A percentile compares a stretch with the other conserved stretches of the same genome.
These are phyloP conservation scores for Octonoba sinensis DNA, from an alignment of 2,888 invertebrate species.

Conservation along the genomic window DNA sequence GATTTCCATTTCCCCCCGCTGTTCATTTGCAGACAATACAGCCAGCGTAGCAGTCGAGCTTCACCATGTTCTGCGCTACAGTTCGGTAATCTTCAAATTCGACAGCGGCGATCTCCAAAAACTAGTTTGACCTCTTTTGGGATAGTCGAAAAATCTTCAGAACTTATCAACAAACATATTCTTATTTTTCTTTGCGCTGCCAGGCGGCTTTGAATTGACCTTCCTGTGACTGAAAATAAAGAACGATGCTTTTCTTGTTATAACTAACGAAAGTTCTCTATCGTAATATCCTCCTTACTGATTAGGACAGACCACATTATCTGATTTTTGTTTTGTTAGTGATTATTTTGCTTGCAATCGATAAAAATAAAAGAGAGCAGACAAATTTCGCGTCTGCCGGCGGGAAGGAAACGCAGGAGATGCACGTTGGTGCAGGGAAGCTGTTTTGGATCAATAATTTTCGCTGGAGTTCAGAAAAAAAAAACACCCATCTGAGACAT, in stretches of 20 bases:
- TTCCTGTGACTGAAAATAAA: background rate
- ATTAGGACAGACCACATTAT: background rate
- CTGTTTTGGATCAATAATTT: too few species aligned
- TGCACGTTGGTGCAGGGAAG: too few species aligned
- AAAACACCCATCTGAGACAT: too few species aligned
- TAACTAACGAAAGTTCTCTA: background rate
- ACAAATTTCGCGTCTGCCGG: conserved; percentile 68
- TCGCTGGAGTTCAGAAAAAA: too few species aligned
- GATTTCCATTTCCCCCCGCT: too few species aligned
- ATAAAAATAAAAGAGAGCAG: conserved; percentile 1
- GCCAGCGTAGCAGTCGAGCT: too few species aligned
- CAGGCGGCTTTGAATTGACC: background rate
- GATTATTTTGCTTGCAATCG: background rate
- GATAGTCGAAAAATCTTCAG: background rate
- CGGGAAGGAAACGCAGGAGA: conserved; percentile 71
- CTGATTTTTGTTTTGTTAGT: conserved; percentile 1
- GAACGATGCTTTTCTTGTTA: background rate
- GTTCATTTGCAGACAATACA: too few species aligned
- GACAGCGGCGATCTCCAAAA: conserved; percentile 4
- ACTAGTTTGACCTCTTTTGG: conserved; percentile 39
- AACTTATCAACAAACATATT: conserved; percentile 19
- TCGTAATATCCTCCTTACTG: conserved; percentile 11
- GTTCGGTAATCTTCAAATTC: too few species aligned
- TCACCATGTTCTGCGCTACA: too few species aligned
- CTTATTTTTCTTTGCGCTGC: background rate